phyloP scores from a whole-genome alignment of 2,888 invertebrate species.

The Steromphala cineraria region DNA sequence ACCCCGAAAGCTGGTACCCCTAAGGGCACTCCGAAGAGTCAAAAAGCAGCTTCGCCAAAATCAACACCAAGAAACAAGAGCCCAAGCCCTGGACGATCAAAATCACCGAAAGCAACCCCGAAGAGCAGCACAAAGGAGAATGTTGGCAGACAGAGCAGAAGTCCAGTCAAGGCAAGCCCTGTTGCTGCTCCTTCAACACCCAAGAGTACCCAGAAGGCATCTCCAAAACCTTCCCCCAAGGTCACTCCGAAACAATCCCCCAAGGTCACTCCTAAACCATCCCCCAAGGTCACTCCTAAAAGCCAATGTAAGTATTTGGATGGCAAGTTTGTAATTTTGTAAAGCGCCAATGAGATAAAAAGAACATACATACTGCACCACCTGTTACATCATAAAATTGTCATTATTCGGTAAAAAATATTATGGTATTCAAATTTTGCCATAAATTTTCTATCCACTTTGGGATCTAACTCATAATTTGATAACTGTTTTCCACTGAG shows the following conservation, averaged over 20 bases:
- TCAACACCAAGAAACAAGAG: slow-evolving; percentile 7
- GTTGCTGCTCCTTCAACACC: slow-evolving; percentile 26
- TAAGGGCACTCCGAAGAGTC: slow-evolving; percentile 23
- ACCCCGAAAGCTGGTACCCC: slow-evolving; percentile 31
- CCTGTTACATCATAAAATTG: no score
- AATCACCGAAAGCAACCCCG: not conserved
- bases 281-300: slow-evolving; percentile 23
- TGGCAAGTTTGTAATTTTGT: not conserved
- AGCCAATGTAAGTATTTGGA: slow-evolving; percentile 7
- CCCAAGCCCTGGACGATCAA: slow-evolving; percentile 15
- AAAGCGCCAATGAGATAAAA: no score
- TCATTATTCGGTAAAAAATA: no score
- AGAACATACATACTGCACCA: no score
- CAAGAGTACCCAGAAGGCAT: slow-evolving; percentile 23
- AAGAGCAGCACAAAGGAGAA: slow-evolving; percentile 2
- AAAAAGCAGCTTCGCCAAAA: slow-evolving; percentile 16
- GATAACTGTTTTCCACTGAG: no score
- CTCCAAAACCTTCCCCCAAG: slow-evolving; percentile 32
- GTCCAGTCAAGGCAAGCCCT: not conserved
- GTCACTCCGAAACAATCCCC: no score
- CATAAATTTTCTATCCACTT: no score
- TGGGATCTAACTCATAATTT: no score
- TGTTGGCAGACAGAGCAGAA: not conserved
- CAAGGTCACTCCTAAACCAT: slow-evolving; percentile 25
- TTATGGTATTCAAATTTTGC: no score